Percentiles rank a stretch among this genome's conserved stretches.
Conservation (phyloP, 2,113 vertebrate species). For the Tragelaphus strepsiceros region DNA sequence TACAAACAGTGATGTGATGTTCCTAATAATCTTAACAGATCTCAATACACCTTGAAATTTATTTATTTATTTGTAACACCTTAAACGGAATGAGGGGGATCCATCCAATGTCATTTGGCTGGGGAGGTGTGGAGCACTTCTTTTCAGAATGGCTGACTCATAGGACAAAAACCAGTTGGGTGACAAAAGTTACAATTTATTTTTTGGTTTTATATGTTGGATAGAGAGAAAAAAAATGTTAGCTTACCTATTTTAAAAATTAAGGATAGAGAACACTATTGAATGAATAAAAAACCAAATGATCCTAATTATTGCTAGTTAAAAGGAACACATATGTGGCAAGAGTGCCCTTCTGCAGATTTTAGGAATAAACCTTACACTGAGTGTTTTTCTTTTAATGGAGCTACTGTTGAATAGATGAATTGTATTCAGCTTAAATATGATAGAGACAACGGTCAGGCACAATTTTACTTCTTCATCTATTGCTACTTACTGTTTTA, state of each 20-base stretch:
- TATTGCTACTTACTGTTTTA: neutral
- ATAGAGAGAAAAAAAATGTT: neutral
- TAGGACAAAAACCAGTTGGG: neutral
- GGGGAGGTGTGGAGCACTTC: neutral
- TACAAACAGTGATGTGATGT: neutral
- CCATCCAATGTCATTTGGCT: neutral
- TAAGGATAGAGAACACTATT: neutral
- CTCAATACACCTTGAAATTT: neutral
- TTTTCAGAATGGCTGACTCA: neutral
- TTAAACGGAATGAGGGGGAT: neutral
- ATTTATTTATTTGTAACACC: neutral
- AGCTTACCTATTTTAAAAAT: neutral
- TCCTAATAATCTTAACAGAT: neutral
- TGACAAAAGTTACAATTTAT: neutral
- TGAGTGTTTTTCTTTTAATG: neutral
- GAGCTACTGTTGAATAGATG: neutral
- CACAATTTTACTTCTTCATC: neutral
- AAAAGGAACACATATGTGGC: neutral
- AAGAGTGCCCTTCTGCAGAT: neutral
- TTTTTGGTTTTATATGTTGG: conserved; percentile 23
- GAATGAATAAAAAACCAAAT: neutral
- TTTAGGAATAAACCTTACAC: neutral
- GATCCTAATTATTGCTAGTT: neutral
- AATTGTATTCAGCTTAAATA: conserved; percentile 8
- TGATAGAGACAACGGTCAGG: neutral